Conservation (phyloP, 2,113 vertebrate species). For the Chunga burmeisteri region DNA sequence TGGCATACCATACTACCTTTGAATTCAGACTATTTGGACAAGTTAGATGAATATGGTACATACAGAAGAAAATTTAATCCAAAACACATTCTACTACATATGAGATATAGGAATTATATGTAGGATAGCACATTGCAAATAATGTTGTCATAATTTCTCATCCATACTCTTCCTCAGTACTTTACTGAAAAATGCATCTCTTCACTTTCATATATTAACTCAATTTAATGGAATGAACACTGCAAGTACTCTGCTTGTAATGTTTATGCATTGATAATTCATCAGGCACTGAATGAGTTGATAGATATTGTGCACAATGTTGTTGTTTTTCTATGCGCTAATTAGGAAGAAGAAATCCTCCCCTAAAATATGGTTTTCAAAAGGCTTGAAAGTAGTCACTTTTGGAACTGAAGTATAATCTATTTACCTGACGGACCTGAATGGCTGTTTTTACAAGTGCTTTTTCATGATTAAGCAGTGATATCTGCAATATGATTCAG, state of each 20-base stretch:
- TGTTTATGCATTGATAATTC: neutral
- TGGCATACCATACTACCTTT: neutral
- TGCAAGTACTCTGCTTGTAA: neutral
- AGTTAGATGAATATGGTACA: neutral
- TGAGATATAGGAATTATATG: neutral
- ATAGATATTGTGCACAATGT: neutral
- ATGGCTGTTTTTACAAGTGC: neutral
- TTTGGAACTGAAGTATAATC: neutral
- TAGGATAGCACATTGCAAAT: neutral
- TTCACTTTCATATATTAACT: neutral
- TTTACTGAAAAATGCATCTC: neutral
- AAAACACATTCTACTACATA: neutral
- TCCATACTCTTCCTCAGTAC: neutral
- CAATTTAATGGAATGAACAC: neutral
- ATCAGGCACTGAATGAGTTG: neutral
- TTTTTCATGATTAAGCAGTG: neutral
- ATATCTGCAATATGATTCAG: neutral
- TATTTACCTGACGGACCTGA: neutral
- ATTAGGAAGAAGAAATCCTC: neutral
- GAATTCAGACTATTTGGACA: neutral
- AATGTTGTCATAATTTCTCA: neutral
- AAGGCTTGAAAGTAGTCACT: neutral
- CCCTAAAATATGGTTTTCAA: neutral
- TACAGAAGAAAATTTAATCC: neutral
- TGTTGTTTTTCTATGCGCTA: neutral